These are phyloP conservation scores for Lycocerus yunnanus DNA, from an alignment of 2,888 invertebrate species.

Conservation along the genomic window DNA sequence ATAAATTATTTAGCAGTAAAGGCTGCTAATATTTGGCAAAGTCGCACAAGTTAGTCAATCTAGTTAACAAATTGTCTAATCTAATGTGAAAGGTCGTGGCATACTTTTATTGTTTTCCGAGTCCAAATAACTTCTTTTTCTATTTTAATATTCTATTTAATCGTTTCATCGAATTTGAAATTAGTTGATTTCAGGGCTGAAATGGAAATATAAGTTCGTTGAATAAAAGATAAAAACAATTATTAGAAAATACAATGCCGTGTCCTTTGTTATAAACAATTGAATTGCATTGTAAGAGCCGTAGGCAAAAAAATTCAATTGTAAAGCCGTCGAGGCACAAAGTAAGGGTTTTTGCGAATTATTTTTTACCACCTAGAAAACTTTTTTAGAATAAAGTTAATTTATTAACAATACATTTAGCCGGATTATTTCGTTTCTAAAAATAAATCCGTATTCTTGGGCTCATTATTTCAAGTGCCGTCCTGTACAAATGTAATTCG, in stretches of 20 bases:
- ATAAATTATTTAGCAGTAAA: too few species aligned
- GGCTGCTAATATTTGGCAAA: too few species aligned
- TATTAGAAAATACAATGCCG: background rate
- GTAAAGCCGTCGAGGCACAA: background rate
- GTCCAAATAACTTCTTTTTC: too few species aligned
- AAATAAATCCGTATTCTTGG: background rate
- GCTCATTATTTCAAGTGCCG: background rate
- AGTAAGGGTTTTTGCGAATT: background rate
- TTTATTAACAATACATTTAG: background rate
- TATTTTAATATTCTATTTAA: too few species aligned
- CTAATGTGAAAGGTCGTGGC: too few species aligned
- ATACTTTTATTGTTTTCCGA: too few species aligned
- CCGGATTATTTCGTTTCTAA: background rate
- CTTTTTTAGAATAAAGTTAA: background rate
- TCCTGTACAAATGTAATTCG: background rate
- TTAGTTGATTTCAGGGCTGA: too few species aligned
- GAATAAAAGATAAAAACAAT: background rate
- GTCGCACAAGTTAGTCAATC: too few species aligned
- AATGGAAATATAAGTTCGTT: background rate
- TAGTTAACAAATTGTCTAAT: too few species aligned
- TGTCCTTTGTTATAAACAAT: background rate
- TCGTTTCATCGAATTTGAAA: too few species aligned
- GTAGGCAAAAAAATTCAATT: background rate
- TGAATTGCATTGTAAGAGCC: background rate
- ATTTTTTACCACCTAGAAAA: background rate